Evolutionary conservation across 2,888 invertebrate species (phyloP), one percentile per base, ranked within the genome.

Genomic region (Aphodius granarius): DNA sequence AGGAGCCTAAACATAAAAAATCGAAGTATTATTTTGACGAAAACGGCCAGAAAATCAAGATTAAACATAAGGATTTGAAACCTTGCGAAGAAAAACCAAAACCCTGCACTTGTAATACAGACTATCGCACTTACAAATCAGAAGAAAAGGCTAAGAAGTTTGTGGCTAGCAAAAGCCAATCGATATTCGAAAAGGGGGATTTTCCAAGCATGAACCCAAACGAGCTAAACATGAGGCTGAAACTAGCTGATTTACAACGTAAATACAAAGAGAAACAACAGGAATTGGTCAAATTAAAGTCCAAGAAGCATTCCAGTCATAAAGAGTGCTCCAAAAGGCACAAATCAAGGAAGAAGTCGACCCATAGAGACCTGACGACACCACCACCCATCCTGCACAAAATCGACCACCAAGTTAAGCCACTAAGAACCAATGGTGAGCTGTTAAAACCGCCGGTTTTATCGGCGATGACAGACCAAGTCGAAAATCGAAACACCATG

Each of bases 181-280:
- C 80, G 62, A 72, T 77, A 16, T 86, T 83, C 74, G 84, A 84
- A 63, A 83, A 85, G 78, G 83, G 83, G 70, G 86, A 85, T 13
- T 86, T 87, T 84, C 84, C 88, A 1, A 87, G 86, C 63, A 93
- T 94, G 85, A 92, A 91, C 83, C 92, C 93, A 0, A 92, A 94
- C 87, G 95, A 96, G 85, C 89, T 94, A 82, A 94, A 95, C 82
- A 95, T 96, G 94, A 90, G 95, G 64, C 91, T 93, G 86, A 91
- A 93, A 75, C 85, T 97, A 77, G 94, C 95, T 19, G 95, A 96
- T 73, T 89, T 97, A 22, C 94, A 96, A 82, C 89, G 93, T 21
- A 93, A 94, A 83, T 94, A 95, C 83, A 92, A 92, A 78, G 95
- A 96, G 84, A 95, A 95, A 84, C 94, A 95, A 83, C 92, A 92